Conservation (phyloP, 1,140 invertebrate genomes). For the Drosophila littoralis region DNA sequence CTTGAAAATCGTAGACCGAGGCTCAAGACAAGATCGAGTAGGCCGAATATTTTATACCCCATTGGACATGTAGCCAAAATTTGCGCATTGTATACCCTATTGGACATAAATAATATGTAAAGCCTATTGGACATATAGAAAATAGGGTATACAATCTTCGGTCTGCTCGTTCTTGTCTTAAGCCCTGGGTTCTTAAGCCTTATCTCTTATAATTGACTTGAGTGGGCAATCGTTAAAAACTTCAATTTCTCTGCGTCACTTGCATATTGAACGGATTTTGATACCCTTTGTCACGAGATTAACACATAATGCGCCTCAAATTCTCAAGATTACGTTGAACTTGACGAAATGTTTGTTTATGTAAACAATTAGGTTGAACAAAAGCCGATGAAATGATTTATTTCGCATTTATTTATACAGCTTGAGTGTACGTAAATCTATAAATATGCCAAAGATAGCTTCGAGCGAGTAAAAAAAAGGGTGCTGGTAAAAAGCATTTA, state of each 20-base stretch:
- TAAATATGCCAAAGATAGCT: constrained; percentile 14
- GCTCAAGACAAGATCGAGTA: too few species aligned
- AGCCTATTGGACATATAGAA: too few species aligned
- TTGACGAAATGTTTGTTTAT: background rate
- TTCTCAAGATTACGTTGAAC: too few species aligned
- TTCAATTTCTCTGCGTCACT: background rate
- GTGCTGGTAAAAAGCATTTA: constrained; percentile 60
- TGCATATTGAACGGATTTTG: too few species aligned
- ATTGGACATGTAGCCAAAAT: too few species aligned
- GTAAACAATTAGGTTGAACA: constrained; percentile 1
- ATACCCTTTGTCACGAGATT: too few species aligned
- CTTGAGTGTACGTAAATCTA: constrained; percentile 22
- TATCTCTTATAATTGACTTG: background rate
- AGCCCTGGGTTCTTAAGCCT: background rate
- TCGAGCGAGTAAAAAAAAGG: background rate
- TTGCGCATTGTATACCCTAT: too few species aligned
- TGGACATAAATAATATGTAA: too few species aligned
- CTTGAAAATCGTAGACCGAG: too few species aligned
- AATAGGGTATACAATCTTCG: background rate
- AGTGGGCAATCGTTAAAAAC: constrained; percentile 26
- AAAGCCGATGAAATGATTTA: constrained; percentile 29
- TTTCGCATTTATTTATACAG: constrained; percentile 56
- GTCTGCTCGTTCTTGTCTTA: background rate
- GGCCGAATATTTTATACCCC: too few species aligned
- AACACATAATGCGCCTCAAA: too few species aligned